phyloP scores from a whole-genome alignment of 1,140 invertebrate species.

The Varroa destructor region DNA sequence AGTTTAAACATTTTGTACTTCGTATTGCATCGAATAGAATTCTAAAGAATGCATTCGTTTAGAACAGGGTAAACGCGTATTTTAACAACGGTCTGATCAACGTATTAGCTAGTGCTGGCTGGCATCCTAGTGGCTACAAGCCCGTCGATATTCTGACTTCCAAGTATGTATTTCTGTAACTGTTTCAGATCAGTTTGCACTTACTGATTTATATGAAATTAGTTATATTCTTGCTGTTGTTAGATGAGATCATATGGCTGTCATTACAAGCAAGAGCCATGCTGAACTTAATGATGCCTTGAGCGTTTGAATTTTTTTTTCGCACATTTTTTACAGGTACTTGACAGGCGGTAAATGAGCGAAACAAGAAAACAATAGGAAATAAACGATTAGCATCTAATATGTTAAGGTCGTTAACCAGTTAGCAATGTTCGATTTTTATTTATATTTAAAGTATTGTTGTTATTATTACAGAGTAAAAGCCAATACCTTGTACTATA shows the following conservation, averaged over 20 bases:
- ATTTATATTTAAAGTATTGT: too few relatives aligned
- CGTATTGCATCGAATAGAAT: too few relatives aligned
- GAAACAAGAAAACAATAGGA: too few relatives aligned
- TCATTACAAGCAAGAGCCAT: not conserved
- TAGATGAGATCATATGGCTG: constrained; percentile 4
- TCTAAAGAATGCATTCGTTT: too few relatives aligned
- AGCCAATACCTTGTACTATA: too few relatives aligned
- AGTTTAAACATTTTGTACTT: too few relatives aligned
- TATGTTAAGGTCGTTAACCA: too few relatives aligned
- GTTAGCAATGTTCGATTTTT: too few relatives aligned
- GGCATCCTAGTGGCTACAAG: constrained; percentile 61
- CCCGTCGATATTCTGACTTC: constrained; percentile 70
- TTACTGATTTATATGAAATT: not conserved
- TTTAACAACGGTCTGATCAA: constrained; percentile 50
- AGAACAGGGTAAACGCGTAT: too few relatives aligned
- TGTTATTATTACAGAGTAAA: too few relatives aligned
- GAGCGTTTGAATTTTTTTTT: not conserved
- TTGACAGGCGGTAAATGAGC: not conserved
- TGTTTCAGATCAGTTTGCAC: not conserved
- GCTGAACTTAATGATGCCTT: constrained; percentile 15
- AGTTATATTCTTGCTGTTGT: not conserved
- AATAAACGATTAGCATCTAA: too few relatives aligned
- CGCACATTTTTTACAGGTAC: not conserved
- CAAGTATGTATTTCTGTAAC: constrained; percentile 47
- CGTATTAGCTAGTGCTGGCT: constrained; percentile 54